Evolutionary conservation across 2,113 vertebrate genomes (phyloP).

Genomic region (Penelope pileata): DNA sequence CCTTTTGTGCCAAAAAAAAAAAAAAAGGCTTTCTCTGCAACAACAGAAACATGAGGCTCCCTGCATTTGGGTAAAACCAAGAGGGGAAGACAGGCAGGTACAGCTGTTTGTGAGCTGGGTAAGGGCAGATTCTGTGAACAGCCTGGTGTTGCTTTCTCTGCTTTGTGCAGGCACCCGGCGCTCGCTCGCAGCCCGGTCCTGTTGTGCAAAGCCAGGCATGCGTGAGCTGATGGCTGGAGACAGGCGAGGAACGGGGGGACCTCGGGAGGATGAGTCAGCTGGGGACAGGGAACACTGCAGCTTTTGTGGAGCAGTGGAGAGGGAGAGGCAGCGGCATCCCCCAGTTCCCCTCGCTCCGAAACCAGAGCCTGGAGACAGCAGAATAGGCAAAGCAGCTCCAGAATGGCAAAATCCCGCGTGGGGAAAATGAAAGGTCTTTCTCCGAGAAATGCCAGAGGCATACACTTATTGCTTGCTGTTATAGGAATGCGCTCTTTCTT

Average conservation of each 20-base stretch:
- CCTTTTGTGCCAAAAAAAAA: not conserved
- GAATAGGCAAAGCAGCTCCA: not conserved
- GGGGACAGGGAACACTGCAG: conserved; percentile 63
- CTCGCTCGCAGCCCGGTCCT: conserved; percentile 32
- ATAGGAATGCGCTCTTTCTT: not conserved
- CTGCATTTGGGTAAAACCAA: not conserved
- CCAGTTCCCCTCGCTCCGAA: not conserved
- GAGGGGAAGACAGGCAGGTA: not conserved
- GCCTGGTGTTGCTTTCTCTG: conserved; percentile 23
- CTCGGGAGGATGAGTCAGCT: conserved; percentile 52
- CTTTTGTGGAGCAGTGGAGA: not conserved
- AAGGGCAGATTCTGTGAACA: not conserved
- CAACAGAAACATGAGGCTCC: not conserved
- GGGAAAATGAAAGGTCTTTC: not conserved
- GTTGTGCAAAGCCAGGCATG: conserved; percentile 66
- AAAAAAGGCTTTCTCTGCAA: not conserved
- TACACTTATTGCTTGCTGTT: not conserved
- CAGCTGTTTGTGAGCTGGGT: not conserved
- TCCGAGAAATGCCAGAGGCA: not conserved
- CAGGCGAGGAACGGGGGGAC: conserved; percentile 45
- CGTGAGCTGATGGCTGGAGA: conserved; percentile 63
- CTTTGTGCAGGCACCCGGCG: conserved; percentile 51
- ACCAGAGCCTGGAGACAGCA: not conserved
- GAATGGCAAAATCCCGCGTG: not conserved
- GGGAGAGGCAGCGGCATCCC: not conserved